phyloP scores from a whole-genome alignment of 2,113 vertebrate genomes.

The Grus americana region DNA sequence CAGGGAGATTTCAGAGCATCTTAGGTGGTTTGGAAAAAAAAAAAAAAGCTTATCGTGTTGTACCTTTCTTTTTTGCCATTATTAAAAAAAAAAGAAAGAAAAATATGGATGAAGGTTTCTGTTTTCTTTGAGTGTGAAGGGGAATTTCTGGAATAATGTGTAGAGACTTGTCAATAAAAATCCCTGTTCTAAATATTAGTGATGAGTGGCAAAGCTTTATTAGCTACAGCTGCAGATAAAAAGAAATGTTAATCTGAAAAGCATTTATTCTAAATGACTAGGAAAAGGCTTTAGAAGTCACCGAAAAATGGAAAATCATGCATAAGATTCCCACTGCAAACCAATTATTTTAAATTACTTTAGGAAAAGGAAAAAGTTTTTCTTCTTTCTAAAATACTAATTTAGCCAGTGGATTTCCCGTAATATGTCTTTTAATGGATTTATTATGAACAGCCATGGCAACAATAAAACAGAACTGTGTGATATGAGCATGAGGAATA shows the following conservation, averaged over 20 bases:
- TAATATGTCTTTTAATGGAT: background rate
- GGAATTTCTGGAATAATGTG: background rate
- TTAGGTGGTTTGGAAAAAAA: background rate
- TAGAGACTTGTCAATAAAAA: background rate
- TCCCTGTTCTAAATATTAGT: background rate
- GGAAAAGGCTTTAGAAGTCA: background rate
- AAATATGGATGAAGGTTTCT: background rate
- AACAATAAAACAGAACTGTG: background rate
- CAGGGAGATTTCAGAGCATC: background rate
- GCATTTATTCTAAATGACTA: background rate
- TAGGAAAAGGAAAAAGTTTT: background rate
- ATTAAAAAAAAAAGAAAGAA: background rate
- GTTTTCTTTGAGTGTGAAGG: background rate
- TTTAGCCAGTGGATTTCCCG: background rate
- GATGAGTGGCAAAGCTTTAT: background rate
- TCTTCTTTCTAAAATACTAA: background rate
- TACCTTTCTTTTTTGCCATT: background rate
- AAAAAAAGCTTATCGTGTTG: background rate
- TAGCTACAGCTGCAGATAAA: background rate
- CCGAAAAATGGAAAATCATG: background rate
- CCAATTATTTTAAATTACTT: background rate
- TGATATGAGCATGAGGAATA: background rate
- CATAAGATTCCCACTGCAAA: background rate
- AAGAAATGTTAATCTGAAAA: background rate
- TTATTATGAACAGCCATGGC: background rate